These are phyloP conservation scores for Anadara kagoshimensis DNA, from an alignment of 1,140 invertebrate species.

Conservation along the genomic window DNA sequence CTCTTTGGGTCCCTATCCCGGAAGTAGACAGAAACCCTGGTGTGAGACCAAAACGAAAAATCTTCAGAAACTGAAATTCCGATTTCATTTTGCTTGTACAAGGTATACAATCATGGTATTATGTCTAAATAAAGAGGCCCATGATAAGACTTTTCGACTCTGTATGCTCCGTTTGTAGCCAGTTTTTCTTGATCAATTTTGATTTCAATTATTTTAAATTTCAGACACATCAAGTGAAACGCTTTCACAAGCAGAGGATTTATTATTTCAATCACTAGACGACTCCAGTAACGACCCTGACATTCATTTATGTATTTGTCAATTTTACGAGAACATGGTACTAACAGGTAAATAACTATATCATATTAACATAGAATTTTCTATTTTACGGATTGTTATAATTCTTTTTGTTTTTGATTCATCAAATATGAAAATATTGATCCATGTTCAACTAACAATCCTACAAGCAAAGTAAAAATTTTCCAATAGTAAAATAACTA, in stretches of 20 bases:
- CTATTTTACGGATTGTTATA: neutral
- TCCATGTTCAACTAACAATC: neutral
- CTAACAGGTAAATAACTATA: neutral
- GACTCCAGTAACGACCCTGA: neutral
- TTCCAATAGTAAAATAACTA: neutral
- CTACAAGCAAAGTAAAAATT: neutral
- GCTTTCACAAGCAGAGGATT: neutral
- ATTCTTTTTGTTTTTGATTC: neutral
- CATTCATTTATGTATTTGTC: neutral
- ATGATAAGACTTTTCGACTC: too few relatives aligned
- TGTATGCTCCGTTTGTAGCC: neutral
- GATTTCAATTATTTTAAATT: neutral
- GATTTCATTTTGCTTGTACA: too few relatives aligned
- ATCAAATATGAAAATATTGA: neutral
- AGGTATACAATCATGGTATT: too few relatives aligned
- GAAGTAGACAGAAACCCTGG: too few relatives aligned
- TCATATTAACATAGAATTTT: neutral
- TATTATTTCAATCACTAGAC: neutral
- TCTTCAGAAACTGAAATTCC: too few relatives aligned
- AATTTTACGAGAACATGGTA: conserved; percentile 6
- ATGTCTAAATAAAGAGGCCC: too few relatives aligned
- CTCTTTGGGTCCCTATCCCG: too few relatives aligned
- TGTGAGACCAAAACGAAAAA: too few relatives aligned
- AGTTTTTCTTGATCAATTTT: neutral
- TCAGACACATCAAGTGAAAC: neutral